These are phyloP conservation scores for Cheirogaleus major DNA, from an alignment of 2,797 vertebrate species.

Conservation along the genomic window DNA sequence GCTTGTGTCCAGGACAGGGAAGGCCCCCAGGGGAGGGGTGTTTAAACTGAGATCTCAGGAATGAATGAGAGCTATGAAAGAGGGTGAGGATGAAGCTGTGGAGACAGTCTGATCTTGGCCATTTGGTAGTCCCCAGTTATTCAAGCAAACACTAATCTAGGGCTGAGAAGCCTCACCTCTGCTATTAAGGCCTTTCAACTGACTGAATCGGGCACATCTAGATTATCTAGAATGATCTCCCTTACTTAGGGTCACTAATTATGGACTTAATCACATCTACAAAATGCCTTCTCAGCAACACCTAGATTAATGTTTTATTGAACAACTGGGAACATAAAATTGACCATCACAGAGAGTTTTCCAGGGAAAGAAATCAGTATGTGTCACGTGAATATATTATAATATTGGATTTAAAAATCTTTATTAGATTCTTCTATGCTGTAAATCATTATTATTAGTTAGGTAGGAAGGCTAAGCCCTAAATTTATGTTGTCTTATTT, in stretches of 20 bases:
- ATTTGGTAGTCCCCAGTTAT: neutral
- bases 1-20: neutral
- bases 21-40: neutral
- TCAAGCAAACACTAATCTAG: neutral
- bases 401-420: neutral
- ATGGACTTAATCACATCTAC: neutral
- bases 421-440: neutral
- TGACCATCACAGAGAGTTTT: neutral
- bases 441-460: neutral
- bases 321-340: neutral
- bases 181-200: neutral
- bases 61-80: neutral
- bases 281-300: neutral
- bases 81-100: neutral
- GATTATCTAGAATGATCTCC: neutral
- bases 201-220: neutral
- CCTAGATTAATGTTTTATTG: neutral
- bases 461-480: neutral
- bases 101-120: neutral
- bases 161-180: neutral
- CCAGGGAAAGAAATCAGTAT: neutral
- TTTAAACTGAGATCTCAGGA: neutral
- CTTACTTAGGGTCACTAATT: neutral
- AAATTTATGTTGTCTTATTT: neutral
- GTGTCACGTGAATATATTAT: neutral